Percentiles rank a stretch among this genome's conserved stretches.
Conservation (phyloP, 2,888 invertebrate species). For the Calephelis perditalis region DNA sequence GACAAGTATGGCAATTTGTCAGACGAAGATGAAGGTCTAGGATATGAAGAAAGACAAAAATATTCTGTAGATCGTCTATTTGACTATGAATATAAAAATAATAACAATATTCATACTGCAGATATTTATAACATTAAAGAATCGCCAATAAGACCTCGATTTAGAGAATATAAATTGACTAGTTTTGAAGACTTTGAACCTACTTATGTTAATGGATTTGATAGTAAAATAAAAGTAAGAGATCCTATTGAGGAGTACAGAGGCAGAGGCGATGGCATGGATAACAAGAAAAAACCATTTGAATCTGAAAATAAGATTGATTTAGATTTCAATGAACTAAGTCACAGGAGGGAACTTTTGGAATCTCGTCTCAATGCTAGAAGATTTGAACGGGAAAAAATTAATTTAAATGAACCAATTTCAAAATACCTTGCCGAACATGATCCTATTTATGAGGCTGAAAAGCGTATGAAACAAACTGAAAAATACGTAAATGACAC, state of each 20-base stretch:
- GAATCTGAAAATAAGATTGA: conserved; percentile 59
- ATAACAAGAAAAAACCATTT: conserved; percentile 75
- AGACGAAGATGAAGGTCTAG: conserved; percentile 89
- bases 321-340: conserved; percentile 79
- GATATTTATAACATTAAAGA: conserved; percentile 71
- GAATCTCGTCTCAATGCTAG: conserved; percentile 86
- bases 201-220: conserved; percentile 66
- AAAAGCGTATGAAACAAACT: conserved; percentile 70
- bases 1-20: conserved; percentile 78
- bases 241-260: conserved; percentile 66
- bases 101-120: conserved; percentile 57
- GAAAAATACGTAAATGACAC: conserved; percentile 78
- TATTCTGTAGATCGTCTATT: conserved; percentile 49
- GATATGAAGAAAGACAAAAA: conserved; percentile 80
- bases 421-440: conserved; percentile 66
- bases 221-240: conserved; percentile 45
- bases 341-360: conserved; percentile 84
- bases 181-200: conserved; percentile 72
- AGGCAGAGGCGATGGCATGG: conserved; percentile 83
- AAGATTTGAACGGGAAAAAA: conserved; percentile 57
- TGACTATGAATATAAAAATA: conserved; percentile 69
- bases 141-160: conserved; percentile 81
- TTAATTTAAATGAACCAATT: conserved; percentile 56
- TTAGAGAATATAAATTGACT: conserved; percentile 76
- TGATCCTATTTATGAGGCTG: conserved; percentile 65